Evolutionary conservation across 1,140 invertebrate species (phyloP).

Genomic region (Magallana angulata): DNA sequence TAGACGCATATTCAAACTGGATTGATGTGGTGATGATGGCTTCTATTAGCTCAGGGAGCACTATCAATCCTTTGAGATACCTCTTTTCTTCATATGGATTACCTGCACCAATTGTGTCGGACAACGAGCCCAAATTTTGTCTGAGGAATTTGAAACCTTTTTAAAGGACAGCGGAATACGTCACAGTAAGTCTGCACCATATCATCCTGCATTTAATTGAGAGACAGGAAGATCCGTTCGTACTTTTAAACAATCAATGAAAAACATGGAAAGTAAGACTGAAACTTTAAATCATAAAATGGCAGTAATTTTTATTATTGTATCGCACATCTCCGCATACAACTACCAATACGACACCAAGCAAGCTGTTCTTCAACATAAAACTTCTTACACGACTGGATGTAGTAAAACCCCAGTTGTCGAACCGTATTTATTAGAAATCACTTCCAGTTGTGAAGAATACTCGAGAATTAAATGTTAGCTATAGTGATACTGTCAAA

Average conservation of each 20-base stretch:
- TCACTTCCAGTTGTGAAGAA: background rate
- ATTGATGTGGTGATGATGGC: constrained; percentile 50
- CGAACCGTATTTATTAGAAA: background rate
- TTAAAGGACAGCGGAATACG: constrained; percentile 76
- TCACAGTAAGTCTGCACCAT: too few relatives aligned
- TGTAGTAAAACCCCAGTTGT: constrained; percentile 43
- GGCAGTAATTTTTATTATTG: constrained; percentile 43
- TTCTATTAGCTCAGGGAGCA: constrained; percentile 45
- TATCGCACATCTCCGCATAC: constrained; percentile 46
- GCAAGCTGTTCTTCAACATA: constrained; percentile 45
- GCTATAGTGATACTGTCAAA: constrained; percentile 26
- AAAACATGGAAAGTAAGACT: background rate
- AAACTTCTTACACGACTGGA: constrained; percentile 45
- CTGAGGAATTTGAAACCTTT: constrained; percentile 73
- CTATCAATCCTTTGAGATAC: constrained; percentile 51
- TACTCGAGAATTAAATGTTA: background rate
- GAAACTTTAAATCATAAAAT: constrained; percentile 41
- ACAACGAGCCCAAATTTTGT: constrained; percentile 79
- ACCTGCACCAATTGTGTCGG: constrained; percentile 75
- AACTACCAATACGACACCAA: constrained; percentile 47
- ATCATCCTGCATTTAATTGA: too few relatives aligned
- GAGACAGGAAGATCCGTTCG: too few relatives aligned
- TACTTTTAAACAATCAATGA: too few relatives aligned
- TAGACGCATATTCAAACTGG: constrained; percentile 64
- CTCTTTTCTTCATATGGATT: constrained; percentile 77